A percentile compares a stretch with the other conserved stretches of the same genome.
Conservation (phyloP, 2,888 invertebrate genomes). For the Drosophila borealis region DNA sequence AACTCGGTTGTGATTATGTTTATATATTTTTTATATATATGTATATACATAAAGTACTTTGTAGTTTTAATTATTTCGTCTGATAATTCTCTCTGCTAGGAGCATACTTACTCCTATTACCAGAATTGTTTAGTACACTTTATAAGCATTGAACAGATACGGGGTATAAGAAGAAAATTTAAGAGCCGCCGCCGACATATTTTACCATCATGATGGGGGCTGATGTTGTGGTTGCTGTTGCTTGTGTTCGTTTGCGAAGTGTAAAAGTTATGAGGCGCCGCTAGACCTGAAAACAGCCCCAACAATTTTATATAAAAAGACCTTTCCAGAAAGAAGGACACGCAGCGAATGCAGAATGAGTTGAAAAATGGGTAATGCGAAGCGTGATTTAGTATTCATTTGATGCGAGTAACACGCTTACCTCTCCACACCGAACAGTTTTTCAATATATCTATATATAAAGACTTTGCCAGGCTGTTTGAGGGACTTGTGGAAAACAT, state of each 20-base stretch:
- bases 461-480: neutral
- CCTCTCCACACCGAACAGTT: neutral
- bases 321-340: constrained; percentile 3
- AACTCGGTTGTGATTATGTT: no score
- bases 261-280: constrained; percentile 65
- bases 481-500: neutral
- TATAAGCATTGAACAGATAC: neutral
- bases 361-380: constrained; percentile 15
- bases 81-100: no score
- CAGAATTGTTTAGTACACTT: neutral
- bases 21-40: no score
- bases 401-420: constrained; percentile 3
- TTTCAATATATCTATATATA: neutral
- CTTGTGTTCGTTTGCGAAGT: constrained; percentile 35
- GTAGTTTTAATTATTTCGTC: no score
- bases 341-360: constrained; percentile 26
- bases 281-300: constrained; percentile 37
- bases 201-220: constrained; percentile 24
- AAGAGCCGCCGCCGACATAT: constrained; percentile 27
- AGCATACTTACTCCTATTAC: no score
- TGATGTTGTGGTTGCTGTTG: constrained; percentile 21
- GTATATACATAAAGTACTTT: no score
- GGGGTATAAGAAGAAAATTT: constrained; percentile 13
- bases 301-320: constrained; percentile 33
- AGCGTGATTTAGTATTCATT: constrained; percentile 27